Conservation (phyloP, 2,888 invertebrate genomes). For the Liopterus haemorrhoidalis region DNA sequence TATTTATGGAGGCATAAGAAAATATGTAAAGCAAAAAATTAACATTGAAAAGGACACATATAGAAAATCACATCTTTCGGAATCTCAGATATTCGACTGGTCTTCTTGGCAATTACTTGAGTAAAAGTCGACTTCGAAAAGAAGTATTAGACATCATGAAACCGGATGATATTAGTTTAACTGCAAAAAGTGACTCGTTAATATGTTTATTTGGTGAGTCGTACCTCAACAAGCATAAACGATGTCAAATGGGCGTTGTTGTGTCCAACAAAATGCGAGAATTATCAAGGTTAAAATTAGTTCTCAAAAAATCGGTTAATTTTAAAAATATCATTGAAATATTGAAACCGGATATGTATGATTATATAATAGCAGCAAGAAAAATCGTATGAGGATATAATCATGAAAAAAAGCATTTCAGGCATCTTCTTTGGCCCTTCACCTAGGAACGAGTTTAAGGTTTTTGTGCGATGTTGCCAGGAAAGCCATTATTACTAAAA, state of each 20-base stretch:
- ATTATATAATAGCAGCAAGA: conserved; percentile 21
- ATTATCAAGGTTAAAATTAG: conserved; percentile 26
- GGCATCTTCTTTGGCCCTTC: conserved; percentile 18
- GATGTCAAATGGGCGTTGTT: conserved; percentile 20
- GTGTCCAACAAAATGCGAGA: conserved; percentile 30
- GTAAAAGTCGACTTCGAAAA: conserved; percentile 22
- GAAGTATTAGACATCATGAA: conserved; percentile 30
- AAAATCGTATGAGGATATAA: conserved; percentile 18
- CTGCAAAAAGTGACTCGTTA: conserved; percentile 29
- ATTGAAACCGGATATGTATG: conserved; percentile 21
- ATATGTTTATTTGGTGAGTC: conserved; percentile 30
- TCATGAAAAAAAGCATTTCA: conserved; percentile 6
- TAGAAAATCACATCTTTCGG: conserved; percentile 18
- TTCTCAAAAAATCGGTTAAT: conserved; percentile 8
- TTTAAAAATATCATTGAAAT: conserved; percentile 6
- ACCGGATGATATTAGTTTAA: conserved; percentile 29
- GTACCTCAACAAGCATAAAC: conserved; percentile 28
- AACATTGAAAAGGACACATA: too few relatives aligned
- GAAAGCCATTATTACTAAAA: conserved; percentile 17
- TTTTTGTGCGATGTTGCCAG: conserved; percentile 19
- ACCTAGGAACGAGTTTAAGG: conserved; percentile 21
- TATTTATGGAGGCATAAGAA: conserved; percentile 25
- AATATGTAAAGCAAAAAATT: conserved; percentile 21
- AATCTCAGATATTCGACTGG: conserved; percentile 24
- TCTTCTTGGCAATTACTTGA: conserved; percentile 20